These are phyloP conservation scores for Drosophila eohydei DNA, from an alignment of 2,888 invertebrate species.

Conservation along the genomic window DNA sequence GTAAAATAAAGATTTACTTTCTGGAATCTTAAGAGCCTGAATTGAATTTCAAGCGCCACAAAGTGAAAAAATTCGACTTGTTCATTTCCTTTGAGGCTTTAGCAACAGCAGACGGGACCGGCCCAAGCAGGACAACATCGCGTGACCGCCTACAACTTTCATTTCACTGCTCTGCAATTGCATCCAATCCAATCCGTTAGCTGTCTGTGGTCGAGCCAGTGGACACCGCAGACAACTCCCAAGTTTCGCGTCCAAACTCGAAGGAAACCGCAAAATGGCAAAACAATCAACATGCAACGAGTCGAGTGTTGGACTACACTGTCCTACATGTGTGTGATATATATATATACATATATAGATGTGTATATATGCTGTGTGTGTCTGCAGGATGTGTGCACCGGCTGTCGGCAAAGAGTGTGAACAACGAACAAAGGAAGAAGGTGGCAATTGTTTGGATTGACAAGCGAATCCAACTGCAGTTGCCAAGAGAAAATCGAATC, in stretches of 20 bases:
- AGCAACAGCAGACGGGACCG: slow-evolving; percentile 10
- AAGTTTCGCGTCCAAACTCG: slow-evolving; percentile 24
- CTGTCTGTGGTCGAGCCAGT: slow-evolving; percentile 32
- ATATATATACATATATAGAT: not conserved
- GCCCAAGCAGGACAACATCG: slow-evolving; percentile 13
- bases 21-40: slow-evolving; percentile 6
- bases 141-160: slow-evolving; percentile 16
- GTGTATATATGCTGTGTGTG: not conserved
- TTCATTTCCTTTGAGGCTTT: slow-evolving; percentile 37
- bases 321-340: not conserved
- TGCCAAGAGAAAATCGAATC: slow-evolving; percentile 19
- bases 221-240: slow-evolving; percentile 40
- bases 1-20: not conserved
- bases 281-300: slow-evolving; percentile 74
- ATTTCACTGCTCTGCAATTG: slow-evolving; percentile 1
- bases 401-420: slow-evolving; percentile 11
- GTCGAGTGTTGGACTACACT: slow-evolving; percentile 41
- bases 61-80: slow-evolving; percentile 20
- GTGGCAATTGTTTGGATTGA: slow-evolving; percentile 50
- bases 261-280: slow-evolving; percentile 74
- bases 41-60: slow-evolving; percentile 43
- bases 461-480: slow-evolving; percentile 25
- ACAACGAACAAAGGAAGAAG: slow-evolving; percentile 19
- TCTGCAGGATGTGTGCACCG: slow-evolving; percentile 31
- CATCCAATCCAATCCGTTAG: slow-evolving; percentile 8